Evolutionary conservation across 2,113 vertebrate genomes (phyloP).

Genomic region (Pipra filicauda): DNA sequence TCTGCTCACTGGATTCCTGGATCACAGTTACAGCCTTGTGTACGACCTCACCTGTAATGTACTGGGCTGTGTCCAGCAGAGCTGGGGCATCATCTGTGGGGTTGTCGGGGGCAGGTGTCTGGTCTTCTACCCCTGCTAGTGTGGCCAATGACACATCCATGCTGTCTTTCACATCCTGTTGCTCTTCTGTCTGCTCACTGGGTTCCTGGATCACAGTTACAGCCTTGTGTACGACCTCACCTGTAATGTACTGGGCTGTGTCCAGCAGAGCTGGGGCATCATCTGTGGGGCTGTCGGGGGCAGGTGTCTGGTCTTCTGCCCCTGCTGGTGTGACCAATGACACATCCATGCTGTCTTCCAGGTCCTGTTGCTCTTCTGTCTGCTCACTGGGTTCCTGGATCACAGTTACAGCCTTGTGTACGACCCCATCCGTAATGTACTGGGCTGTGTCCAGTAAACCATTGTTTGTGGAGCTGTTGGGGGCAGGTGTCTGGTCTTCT

Average conservation of each 20-base stretch:
- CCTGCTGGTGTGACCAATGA: no score
- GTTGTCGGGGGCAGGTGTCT: not conserved
- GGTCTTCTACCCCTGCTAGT: not conserved
- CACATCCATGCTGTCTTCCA: no score
- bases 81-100: accelerated
- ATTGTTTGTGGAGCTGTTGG: no score
- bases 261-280: not conserved
- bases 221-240: not conserved
- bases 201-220: not conserved
- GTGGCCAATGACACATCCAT: no score
- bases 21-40: not conserved
- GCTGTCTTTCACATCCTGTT: no score
- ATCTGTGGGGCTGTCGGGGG: no score
- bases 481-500: no score
- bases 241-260: not conserved
- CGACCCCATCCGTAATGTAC: not conserved
- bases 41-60: not conserved
- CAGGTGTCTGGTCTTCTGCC: no score
- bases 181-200: not conserved
- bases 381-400: not conserved
- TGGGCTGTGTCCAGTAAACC: no score
- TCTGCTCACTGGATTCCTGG: no score
- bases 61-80: not conserved
- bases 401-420: not conserved
- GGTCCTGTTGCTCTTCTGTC: no score